Evolutionary conservation across 1,140 invertebrate species (phyloP).

Genomic region (Trissolcus basalis): DNA sequence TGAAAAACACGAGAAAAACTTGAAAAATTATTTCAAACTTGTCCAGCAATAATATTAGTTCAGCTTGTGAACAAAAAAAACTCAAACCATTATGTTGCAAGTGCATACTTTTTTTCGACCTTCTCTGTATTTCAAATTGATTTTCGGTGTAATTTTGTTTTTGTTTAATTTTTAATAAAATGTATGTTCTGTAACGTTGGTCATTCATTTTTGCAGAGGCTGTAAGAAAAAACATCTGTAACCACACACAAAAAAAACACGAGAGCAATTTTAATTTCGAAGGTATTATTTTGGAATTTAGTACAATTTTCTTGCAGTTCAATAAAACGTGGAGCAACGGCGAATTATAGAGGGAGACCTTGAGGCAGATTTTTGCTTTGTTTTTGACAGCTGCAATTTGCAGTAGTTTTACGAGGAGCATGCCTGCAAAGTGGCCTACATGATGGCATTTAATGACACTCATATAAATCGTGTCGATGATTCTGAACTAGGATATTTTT

Average conservation of each 20-base stretch:
- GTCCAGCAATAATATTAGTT: conserved; percentile 2
- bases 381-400: conserved; percentile 37
- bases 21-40: conserved; percentile 32
- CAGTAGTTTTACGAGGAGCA: conserved; percentile 36
- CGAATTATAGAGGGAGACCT: conserved; percentile 12
- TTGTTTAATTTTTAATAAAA: no score
- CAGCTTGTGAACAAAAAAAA: neutral
- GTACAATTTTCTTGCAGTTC: conserved; percentile 9
- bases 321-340: conserved; percentile 8
- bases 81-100: no score
- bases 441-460: conserved; percentile 48
- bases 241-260: no score
- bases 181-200: no score
- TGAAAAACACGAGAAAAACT: conserved; percentile 39
- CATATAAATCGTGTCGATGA: conserved; percentile 47
- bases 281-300: neutral
- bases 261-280: no score
- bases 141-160: no score
- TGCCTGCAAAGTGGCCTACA: conserved; percentile 29
- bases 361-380: conserved; percentile 16
- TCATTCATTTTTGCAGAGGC: no score
- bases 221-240: no score
- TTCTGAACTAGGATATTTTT: conserved; percentile 49
- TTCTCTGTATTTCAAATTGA: no score
- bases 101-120: no score